Conservation (phyloP, 1,140 invertebrate species). For the Oryctes rhinoceros region DNA sequence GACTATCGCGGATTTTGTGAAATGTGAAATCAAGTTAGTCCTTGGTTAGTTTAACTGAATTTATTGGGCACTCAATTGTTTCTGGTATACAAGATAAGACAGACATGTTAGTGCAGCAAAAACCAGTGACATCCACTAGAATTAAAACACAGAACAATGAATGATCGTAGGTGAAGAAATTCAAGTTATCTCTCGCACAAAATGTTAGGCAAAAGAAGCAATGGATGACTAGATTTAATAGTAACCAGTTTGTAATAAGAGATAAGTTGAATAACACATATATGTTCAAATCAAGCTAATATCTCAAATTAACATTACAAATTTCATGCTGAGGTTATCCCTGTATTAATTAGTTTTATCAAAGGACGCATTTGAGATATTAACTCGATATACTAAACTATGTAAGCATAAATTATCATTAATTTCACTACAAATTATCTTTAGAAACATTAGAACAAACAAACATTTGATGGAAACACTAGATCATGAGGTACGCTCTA, state of each 20-base stretch:
- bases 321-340: too few relatives aligned
- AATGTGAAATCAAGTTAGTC: slow-evolving; percentile 51
- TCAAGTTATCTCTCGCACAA: background rate
- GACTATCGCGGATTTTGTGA: background rate
- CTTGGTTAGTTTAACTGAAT: slow-evolving; percentile 63
- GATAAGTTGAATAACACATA: too few relatives aligned
- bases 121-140: slow-evolving; percentile 56
- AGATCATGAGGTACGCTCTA: slow-evolving; percentile 27
- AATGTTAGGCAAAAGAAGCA: background rate
- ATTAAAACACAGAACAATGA: slow-evolving; percentile 26
- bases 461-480: slow-evolving; percentile 14
- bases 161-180: background rate
- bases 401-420: slow-evolving; percentile 32
- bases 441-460: background rate
- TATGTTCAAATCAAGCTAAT: too few relatives aligned
- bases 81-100: slow-evolving; percentile 50
- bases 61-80: slow-evolving; percentile 67
- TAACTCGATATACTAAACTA: slow-evolving; percentile 1
- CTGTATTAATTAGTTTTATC: background rate
- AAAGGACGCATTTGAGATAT: background rate
- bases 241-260: too few relatives aligned
- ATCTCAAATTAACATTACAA: background rate
- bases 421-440: slow-evolving; percentile 14
- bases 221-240: too few relatives aligned
- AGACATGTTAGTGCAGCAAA: slow-evolving; percentile 54